Percentiles rank a stretch among this genome's conserved stretches.
These are phyloP conservation scores for Triplophysa rosa DNA, from an alignment of 2,113 vertebrate species.

Conservation along the genomic window DNA sequence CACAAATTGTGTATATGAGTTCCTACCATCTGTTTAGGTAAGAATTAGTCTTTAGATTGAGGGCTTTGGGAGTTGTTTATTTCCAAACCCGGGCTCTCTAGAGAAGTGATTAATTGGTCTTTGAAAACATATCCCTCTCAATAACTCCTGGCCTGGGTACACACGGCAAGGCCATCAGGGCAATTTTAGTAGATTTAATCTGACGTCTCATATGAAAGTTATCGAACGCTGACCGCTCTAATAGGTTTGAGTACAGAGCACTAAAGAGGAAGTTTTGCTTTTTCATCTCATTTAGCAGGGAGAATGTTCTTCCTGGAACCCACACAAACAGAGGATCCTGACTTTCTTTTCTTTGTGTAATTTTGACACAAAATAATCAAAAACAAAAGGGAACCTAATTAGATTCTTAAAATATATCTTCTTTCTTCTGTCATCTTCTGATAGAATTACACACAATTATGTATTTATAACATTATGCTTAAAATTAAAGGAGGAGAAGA, in stretches of 20 bases:
- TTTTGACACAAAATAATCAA: constrained; percentile 3
- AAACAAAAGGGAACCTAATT: neutral
- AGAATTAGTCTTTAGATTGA: constrained; percentile 45
- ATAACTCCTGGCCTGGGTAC: constrained; percentile 12
- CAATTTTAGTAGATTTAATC: constrained; percentile 29
- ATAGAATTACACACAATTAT: too few species aligned
- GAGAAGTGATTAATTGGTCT: constrained; percentile 39
- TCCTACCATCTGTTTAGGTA: constrained; percentile 43
- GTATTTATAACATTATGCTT: too few species aligned
- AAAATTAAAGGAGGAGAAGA: too few species aligned
- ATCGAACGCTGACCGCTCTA: neutral
- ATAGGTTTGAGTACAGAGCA: neutral
- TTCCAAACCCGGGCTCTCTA: constrained; percentile 34
- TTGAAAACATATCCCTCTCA: constrained; percentile 15
- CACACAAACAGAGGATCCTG: constrained; percentile 15
- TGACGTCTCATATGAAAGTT: constrained; percentile 29
- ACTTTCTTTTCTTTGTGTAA: constrained; percentile 2
- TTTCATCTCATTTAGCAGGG: constrained; percentile 31
- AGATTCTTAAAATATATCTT: neutral
- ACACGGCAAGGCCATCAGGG: neutral
- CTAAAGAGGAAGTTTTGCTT: constrained; percentile 19
- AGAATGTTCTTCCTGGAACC: constrained; percentile 12
- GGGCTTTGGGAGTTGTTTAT: constrained; percentile 44
- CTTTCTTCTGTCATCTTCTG: too few species aligned
- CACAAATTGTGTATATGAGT: constrained; percentile 16